phyloP scores from a whole-genome alignment of 2,888 invertebrate genomes.

The Drosophila limbata region DNA sequence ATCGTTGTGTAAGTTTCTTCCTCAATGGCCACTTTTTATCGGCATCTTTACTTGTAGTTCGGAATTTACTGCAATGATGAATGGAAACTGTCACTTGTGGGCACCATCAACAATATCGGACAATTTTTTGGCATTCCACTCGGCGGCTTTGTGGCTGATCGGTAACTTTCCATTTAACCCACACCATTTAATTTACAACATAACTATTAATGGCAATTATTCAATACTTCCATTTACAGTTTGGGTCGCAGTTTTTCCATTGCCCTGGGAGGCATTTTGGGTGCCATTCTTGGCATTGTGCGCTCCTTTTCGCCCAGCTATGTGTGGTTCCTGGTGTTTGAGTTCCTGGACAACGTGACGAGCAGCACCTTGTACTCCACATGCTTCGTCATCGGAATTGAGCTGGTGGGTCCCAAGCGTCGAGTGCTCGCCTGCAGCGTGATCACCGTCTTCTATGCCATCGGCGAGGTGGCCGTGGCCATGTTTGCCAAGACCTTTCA shows the following conservation, averaged over 20 bases:
- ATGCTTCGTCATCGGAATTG: conserved; percentile 91
- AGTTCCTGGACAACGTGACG: conserved; percentile 90
- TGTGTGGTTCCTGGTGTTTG: conserved; percentile 89
- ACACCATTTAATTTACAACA: background rate
- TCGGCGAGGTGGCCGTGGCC: conserved; percentile 90
- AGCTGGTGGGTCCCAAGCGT: conserved; percentile 91
- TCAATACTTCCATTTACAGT: conserved; percentile 49
- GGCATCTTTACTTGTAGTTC: conserved; percentile 65
- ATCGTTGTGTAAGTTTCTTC: background rate
- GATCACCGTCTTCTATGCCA: conserved; percentile 89
- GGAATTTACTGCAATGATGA: conserved; percentile 84
- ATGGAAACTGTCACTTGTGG: conserved; percentile 91
- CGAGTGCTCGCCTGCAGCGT: conserved; percentile 90
- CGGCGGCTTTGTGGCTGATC: conserved; percentile 89
- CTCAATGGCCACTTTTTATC: conserved; percentile 21
- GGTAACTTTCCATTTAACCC: conserved; percentile 83
- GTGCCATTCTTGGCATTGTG: conserved; percentile 89
- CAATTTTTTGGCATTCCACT: conserved; percentile 90
- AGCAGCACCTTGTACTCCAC: conserved; percentile 90
- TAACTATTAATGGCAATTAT: background rate
- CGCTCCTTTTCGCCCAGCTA: conserved; percentile 90
- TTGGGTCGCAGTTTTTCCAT: conserved; percentile 88
- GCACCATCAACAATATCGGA: conserved; percentile 90
- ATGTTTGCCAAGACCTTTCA: conserved; percentile 88
- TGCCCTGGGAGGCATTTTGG: conserved; percentile 86